Conservation (phyloP, 2,113 vertebrate species). For the Prinia subflava region DNA sequence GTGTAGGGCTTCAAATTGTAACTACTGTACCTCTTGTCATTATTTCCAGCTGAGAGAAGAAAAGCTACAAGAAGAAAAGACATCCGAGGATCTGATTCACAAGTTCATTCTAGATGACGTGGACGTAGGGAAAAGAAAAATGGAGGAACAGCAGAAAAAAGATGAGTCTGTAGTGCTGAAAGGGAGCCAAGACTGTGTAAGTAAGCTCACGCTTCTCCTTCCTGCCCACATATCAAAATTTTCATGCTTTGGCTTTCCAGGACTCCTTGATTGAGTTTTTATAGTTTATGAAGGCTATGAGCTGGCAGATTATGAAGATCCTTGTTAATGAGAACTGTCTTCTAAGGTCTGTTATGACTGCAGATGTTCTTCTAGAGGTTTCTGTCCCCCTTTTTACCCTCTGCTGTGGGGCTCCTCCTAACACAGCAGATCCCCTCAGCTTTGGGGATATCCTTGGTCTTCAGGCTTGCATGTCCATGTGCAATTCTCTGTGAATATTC, state of each 20-base stretch:
- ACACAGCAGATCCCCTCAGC: neutral
- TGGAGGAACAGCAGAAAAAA: conserved; percentile 72
- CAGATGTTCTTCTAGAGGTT: neutral
- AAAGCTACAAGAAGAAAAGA: conserved; percentile 74
- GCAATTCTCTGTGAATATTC: neutral
- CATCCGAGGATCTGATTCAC: conserved; percentile 68
- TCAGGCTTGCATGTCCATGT: neutral
- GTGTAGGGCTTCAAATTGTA: neutral
- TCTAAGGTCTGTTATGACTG: neutral
- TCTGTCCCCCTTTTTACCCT: neutral
- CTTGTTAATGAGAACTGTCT: neutral
- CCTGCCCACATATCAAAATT: neutral
- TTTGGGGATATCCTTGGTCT: neutral
- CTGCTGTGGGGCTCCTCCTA: neutral
- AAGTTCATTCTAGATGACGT: conserved; percentile 67
- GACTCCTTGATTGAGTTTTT: neutral
- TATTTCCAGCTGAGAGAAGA: conserved; percentile 73
- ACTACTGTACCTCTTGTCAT: neutral
- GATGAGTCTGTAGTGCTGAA: conserved; percentile 68
- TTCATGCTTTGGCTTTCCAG: neutral
- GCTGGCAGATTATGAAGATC: neutral
- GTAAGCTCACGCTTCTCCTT: neutral
- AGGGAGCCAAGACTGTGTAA: conserved; percentile 68
- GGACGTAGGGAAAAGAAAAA: conserved; percentile 67
- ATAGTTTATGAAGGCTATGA: neutral